Base-by-base conservation (phyloP, 2,797 vertebrate species). In the Sebastes melanostomus region DNA sequence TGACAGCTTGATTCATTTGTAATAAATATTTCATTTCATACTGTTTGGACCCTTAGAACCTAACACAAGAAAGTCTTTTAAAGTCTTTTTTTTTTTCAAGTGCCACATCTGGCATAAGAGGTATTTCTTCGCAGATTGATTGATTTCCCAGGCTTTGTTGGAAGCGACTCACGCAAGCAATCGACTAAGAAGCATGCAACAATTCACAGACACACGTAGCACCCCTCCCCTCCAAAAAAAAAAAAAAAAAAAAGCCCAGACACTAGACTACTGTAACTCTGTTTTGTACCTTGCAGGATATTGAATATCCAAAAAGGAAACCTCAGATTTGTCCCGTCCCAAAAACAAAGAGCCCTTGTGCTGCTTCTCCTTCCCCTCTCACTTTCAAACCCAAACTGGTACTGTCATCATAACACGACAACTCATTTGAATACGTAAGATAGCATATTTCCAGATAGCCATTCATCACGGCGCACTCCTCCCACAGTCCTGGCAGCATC, bases 301-400 rank as follows among this genome's bases (percentile, higher is more conserved):
- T 95, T 94, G 86, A 93, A 93, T 95, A 94, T 95, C 94, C 90
- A 91, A 90, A 50, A 93, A 93, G 93, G 93, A 94, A 95, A 95
- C 91, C 90, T 93, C 89, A 89, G 90, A 93, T 94, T 95, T 93
- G 89, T 94, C 92, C 89, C 14, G 88, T 90, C 92, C 91, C 73
- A 77, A 94, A 66, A 93, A 92, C 89, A 95, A 95, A 94, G 94
- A 88, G 81, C 78, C 91, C 88, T 91, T 94, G 92, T 95, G 84
- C 86, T 82, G 78, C 58, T 77, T 72, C 72, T 80, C 67, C 74
- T 70, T 56, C 34, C 56, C 66, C 66, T 61, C 62, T 69, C 42
- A 8, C 75, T 85, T 91, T 83, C 42, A 78, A 42, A 86, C 66
- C 59, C 78, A 67, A 34, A 67, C 78, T 20, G 74, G 63, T 71